Evolutionary conservation across 2,888 invertebrate species (phyloP).

Genomic region (Caenorhabditis sp.): DNA sequence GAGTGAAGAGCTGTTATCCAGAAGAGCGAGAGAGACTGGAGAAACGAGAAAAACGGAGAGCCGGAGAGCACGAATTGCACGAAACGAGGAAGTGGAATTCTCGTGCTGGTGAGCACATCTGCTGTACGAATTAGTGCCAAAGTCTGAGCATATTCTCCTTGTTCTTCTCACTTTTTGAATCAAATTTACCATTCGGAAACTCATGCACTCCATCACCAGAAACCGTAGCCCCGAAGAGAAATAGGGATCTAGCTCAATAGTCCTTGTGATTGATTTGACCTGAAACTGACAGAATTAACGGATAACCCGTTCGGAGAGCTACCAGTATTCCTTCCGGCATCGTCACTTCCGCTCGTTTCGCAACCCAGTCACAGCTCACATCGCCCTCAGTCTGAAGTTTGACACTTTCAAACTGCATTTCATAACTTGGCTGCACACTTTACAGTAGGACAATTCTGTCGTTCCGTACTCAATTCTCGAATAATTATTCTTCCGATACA

Average conservation of each 20-base stretch:
- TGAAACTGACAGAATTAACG: not conserved
- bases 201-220: constrained; percentile 46
- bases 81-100: constrained; percentile 1
- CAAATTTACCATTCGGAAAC: constrained; percentile 37
- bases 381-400: constrained; percentile 20
- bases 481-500: constrained; percentile 40
- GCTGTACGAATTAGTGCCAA: constrained; percentile 34
- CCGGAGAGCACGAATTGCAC: constrained; percentile 41
- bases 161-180: not conserved
- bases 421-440: constrained; percentile 2
- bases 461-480: constrained; percentile 51
- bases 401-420: not conserved
- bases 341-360: constrained; percentile 5
- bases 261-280: constrained; percentile 49
- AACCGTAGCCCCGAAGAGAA: constrained; percentile 46
- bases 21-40: constrained; percentile 42
- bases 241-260: constrained; percentile 50
- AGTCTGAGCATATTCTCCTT: constrained; percentile 9
- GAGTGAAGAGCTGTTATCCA: constrained; percentile 40
- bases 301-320: not conserved
- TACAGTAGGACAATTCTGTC: constrained; percentile 33
- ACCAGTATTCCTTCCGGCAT: constrained; percentile 20
- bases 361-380: constrained; percentile 23
- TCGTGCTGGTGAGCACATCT: constrained; percentile 37
- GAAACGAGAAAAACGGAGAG: constrained; percentile 15